Evolutionary conservation across 1,140 invertebrate genomes (phyloP), one percentile per base, ranked within the genome.

Genomic region (Drosophila nigromelanica): DNA sequence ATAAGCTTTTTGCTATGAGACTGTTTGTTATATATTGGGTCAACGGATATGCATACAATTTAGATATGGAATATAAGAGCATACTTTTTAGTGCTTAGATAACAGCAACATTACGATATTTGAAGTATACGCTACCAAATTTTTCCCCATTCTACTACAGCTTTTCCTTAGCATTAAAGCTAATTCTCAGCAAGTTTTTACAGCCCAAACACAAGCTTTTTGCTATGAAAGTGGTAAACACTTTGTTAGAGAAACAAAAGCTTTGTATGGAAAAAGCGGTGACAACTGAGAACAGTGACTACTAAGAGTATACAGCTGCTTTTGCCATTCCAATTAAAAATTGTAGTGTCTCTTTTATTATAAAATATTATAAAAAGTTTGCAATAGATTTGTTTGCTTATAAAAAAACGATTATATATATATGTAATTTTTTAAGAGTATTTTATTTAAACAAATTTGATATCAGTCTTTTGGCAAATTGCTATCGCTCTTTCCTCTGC

Each of bases 401-500:
- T 27, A 27, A n/a, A 56, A 27, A 18, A 6, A 61, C n/a, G 27
- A n/a, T n/a, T 12, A 18, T n/a, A n/a, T 18, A 12, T 11, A 43
- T 12, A 21, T 12, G 30, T 24, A 45, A 1, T 7, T 18, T 42
- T 60, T 52, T 35, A 42, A 43, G 39, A 37, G 27, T 45, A 45
- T 58, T 63, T 74, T 52, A 63, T 70, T 70, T 62, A 63, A 63
- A 63, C 39, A 70, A 59, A 62, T 40, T 42, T 55, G 56, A 60
- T 87, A 67, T 95, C 94, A 96, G 92, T 96, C 95, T 92, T 97
- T 97, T 14, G 96, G 96, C 76, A 97, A 92, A 39, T 96, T 96
- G 75, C 95, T 96, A 82, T 97, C 96, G 91, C 96, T 97, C 92
- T 97, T 97, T 14, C 96, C 97, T 47, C 96, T 92, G 11, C 95